Conservation (phyloP, 2,113 vertebrate genomes). For the Notothenia rossii region DNA sequence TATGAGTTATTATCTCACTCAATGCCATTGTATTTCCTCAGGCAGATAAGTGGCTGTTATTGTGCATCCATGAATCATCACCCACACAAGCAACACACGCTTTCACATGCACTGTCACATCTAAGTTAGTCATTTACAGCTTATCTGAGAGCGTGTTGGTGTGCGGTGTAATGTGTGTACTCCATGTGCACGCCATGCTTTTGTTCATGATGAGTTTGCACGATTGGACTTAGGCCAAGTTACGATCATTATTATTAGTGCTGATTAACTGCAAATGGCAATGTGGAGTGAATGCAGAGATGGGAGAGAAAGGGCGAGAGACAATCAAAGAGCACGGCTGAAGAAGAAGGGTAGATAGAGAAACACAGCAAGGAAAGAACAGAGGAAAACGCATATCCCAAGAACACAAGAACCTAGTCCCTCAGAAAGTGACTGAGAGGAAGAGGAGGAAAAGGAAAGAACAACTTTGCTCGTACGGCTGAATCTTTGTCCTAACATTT, state of each 20-base stretch:
- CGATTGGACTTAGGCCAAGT: constrained; percentile 73
- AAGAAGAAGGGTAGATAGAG: constrained; percentile 40
- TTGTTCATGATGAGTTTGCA: constrained; percentile 49
- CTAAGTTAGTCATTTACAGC: constrained; percentile 61
- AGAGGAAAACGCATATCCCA: constrained; percentile 50
- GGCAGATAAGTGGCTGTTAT: constrained; percentile 80
- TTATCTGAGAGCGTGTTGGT: constrained; percentile 44
- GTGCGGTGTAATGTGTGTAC: constrained; percentile 19
- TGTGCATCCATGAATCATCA: constrained; percentile 81
- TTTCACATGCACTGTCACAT: constrained; percentile 35
- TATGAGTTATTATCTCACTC: constrained; percentile 81
- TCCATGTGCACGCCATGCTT: not conserved
- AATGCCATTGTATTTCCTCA: constrained; percentile 75
- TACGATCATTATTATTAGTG: constrained; percentile 78
- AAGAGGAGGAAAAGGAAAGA: constrained; percentile 28
- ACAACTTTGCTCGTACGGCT: constrained; percentile 31
- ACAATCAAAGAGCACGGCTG: constrained; percentile 47
- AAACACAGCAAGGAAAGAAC: constrained; percentile 48
- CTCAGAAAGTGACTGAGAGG: constrained; percentile 47
- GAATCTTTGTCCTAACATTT: constrained; percentile 73
- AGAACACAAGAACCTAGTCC: constrained; percentile 51
- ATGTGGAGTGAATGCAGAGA: constrained; percentile 53
- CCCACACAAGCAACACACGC: constrained; percentile 54
- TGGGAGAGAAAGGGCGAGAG: constrained; percentile 39
- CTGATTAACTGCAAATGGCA: constrained; percentile 82